Conservation (phyloP, 2,113 vertebrate species). For the Spea multiplicata region DNA sequence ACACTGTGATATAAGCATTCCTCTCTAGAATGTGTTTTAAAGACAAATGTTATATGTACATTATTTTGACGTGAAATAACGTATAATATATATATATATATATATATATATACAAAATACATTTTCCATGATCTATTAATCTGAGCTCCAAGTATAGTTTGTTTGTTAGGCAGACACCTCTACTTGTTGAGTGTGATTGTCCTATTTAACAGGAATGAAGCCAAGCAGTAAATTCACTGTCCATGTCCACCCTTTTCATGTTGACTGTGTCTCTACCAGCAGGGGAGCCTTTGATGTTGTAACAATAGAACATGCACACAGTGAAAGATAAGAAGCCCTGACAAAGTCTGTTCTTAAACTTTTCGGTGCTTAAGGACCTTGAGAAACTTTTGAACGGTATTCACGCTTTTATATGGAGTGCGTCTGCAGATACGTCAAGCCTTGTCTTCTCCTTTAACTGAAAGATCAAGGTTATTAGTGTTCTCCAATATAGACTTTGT, state of each 20-base stretch:
- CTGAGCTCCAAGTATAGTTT: background rate
- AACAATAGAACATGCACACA: constrained; percentile 68
- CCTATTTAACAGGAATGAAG: constrained; percentile 74
- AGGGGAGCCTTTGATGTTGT: constrained; percentile 75
- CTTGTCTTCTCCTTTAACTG: no score
- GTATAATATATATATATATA: no score
- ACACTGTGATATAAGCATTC: no score
- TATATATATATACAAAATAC: no score
- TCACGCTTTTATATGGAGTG: no score
- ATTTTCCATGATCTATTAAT: background rate
- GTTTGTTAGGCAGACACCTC: constrained; percentile 62
- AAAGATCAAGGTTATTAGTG: no score
- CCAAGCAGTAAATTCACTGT: constrained; percentile 77
- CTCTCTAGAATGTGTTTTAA: no score
- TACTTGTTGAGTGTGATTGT: constrained; percentile 62
- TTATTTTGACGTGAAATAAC: no score
- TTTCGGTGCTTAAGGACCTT: background rate
- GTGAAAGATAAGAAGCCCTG: constrained; percentile 61
- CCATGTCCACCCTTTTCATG: constrained; percentile 69
- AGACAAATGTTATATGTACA: no score
- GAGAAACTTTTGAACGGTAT: no score
- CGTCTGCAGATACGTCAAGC: no score
- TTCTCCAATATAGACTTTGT: no score
- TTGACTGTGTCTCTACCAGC: constrained; percentile 69
- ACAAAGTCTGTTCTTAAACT: constrained; percentile 10